Base-by-base conservation (phyloP, 2,888 invertebrate genomes). In the Bruchidius siliquastri region DNA sequence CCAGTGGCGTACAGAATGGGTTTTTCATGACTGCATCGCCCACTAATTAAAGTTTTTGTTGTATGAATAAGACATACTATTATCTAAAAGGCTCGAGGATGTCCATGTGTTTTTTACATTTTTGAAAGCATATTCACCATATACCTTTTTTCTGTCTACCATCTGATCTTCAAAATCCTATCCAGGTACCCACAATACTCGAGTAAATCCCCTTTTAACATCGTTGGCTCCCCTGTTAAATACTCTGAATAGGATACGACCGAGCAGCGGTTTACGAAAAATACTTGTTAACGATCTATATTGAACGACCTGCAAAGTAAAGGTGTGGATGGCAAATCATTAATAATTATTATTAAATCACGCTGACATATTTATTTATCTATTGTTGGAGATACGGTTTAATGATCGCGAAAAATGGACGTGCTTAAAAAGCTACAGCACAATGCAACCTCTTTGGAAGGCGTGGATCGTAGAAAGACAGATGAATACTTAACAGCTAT, bases 271-370 rank as follows among this genome's bases (percentile, higher is more conserved):
- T 13, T 49, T 49, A 13, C 67, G 72, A 75, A 75, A 74, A 75
- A 75, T 73, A 71, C 71, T 67, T 74, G 74, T 72, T 75, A 75
- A 75, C 74, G 75, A 75, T 75, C 75, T 69, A 75, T 72, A 73
- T 74, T 72, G 71, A 49, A 49, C 71, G 74, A 74, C 72, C 71
- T 70, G 75, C 67, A 71, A 74, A 74, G 74, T 71, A 74, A 75
- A 75, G 75, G 75, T 74, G 75, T 75, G 75, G 74, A 75, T 75
- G 71, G 49, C 49, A 49, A 49, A 49, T 49, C 49, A 49, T 49
- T 49, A 49, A 49, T 49, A 49, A 49, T 49, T 49, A 49, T 49
- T 49, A 49, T 49, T 49, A 49, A 49, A 49, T 49, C 49, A 49
- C 49, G 49, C 49, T 49, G 49, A 49, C 49, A 49, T 49, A 49